Conservation (phyloP, 2,888 invertebrate genomes). For the Litoditis marina region DNA sequence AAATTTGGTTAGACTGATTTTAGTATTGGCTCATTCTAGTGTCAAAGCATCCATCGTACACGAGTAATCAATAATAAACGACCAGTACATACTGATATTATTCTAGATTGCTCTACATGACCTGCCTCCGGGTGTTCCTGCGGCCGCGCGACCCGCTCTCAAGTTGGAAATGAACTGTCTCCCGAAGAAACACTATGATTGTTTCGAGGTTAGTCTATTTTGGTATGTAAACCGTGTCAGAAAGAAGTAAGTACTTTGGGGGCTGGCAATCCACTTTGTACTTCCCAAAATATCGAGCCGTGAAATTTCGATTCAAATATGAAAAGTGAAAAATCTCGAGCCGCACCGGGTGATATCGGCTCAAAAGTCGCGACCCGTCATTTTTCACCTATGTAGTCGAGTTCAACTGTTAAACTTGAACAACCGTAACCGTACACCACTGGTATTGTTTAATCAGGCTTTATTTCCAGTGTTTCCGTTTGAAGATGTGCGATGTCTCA, state of each 20-base stretch:
- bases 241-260: background rate
- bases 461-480: constrained; percentile 71
- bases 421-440: too few relatives aligned
- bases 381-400: background rate
- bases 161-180: constrained; percentile 77
- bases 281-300: too few relatives aligned
- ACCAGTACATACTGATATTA: background rate
- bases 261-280: background rate
- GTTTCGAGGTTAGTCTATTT: constrained; percentile 71
- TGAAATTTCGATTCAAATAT: too few relatives aligned
- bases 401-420: background rate
- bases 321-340: too few relatives aligned
- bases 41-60: too few relatives aligned
- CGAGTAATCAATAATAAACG: background rate
- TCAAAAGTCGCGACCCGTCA: too few relatives aligned
- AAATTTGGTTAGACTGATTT: too few relatives aligned
- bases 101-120: background rate
- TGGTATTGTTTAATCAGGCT: constrained; percentile 3
- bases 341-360: too few relatives aligned
- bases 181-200: constrained; percentile 74
- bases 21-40: too few relatives aligned
- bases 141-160: constrained; percentile 71
- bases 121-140: constrained; percentile 30
- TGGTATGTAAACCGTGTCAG: background rate
- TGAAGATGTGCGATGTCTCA: constrained; percentile 79